These are phyloP conservation scores for Sminthopsis crassicaudata DNA, from an alignment of 2,113 vertebrate genomes.

Conservation along the genomic window DNA sequence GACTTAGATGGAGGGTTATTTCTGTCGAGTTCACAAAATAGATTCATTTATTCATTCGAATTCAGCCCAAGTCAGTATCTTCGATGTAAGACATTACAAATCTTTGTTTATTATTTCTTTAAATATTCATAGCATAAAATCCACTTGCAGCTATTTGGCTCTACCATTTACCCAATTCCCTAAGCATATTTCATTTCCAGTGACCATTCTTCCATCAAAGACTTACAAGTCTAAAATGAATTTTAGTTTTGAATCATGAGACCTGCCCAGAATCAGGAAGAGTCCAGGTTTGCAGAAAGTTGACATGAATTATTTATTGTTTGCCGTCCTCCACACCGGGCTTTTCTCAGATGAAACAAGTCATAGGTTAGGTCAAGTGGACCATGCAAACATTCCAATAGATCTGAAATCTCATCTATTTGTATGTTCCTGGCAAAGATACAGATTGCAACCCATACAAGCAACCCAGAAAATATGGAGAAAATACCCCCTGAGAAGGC, in stretches of 20 bases:
- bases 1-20: background rate
- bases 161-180: background rate
- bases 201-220: background rate
- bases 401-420: background rate
- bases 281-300: background rate
- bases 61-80: background rate
- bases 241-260: background rate
- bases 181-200: background rate
- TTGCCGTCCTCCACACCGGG: background rate
- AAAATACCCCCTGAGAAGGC: background rate
- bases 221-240: background rate
- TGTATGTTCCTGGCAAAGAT: background rate
- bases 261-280: background rate
- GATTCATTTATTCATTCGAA: background rate
- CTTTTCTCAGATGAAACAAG: background rate
- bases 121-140: background rate
- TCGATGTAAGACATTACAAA: background rate
- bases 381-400: background rate
- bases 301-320: background rate
- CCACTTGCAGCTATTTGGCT: background rate
- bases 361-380: background rate
- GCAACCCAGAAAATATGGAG: background rate
- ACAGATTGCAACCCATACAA: background rate
- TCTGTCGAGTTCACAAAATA: background rate
- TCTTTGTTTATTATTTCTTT: background rate